Base-by-base conservation (phyloP, 2,113 vertebrate species). In the Macquaria ambigua region DNA sequence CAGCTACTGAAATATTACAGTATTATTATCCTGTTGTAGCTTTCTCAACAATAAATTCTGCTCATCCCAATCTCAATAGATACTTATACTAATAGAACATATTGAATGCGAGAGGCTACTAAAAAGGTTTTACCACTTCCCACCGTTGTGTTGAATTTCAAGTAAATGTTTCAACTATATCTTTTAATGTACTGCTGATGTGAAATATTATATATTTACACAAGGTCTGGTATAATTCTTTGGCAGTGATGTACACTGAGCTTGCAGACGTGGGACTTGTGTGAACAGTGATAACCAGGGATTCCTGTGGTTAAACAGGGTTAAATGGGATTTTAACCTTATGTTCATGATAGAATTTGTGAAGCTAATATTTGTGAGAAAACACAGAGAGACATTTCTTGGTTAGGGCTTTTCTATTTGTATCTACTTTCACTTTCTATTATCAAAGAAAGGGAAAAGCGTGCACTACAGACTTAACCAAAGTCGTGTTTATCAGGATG, bases 401-500 rank as follows among this genome's bases (percentile, higher is more conserved):
- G 46, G 71, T 34, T 15, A 15, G 8, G 15, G 2, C 6, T 58
- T 20, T 34, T 37, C 43, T 25, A 3, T 56, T 56, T 55, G 20
- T 43, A 23, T 55, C 11, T 39, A 70, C 48, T 76, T 74, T 69
- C 31, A 61, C 14, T 68, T 63, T 75, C 75, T 64, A 18, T 14
- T 4, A 5, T 46, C 12, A 55, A 52, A 76, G n/a, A 73, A 52
- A 34, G 23, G 48, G 48, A 46, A 74, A 50, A 18, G 0, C 14
- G 3, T 14, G 53, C 25, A 48, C 15, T 20, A 5, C 39, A 72
- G 59, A 52, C 41, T 61, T 55, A 71, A 87, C 59, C 64, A 67
- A 48, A 75, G 20, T 62, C 34, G 41, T 83, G 71, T 70, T 58
- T 25, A 52, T 39, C 64, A 81, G 48, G 37, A 85, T 58, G 28